Percentiles rank a stretch among this genome's conserved stretches.
Evolutionary conservation across 2,113 vertebrate genomes (phyloP).

Genomic region (Sarotherodon lohbergeri): DNA sequence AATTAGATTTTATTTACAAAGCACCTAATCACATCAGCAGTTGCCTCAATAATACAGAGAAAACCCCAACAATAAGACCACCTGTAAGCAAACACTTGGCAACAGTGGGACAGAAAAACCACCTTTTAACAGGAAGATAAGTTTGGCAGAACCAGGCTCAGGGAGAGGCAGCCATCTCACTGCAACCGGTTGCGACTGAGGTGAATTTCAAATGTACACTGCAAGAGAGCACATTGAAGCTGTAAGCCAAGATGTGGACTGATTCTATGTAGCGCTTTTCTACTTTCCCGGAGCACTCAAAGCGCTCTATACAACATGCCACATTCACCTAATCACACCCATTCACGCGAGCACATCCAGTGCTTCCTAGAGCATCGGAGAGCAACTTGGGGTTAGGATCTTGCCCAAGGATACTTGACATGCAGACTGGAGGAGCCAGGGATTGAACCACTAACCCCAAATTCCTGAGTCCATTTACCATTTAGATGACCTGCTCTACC

Average conservation of each 20-base stretch:
- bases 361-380: background rate
- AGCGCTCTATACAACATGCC: background rate
- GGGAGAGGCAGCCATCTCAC: accelerated
- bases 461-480: accelerated
- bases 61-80: background rate
- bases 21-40: background rate
- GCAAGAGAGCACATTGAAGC: background rate
- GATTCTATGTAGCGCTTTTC: background rate
- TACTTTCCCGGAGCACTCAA: background rate
- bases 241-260: background rate
- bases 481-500: background rate
- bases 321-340: background rate
- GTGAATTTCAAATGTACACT: background rate
- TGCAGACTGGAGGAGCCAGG: background rate
- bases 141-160: background rate
- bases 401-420: accelerated
- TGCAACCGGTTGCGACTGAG: background rate
- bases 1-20: accelerated
- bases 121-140: background rate
- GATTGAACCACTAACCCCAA: background rate
- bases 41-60: background rate
- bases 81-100: background rate
- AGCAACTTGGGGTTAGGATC: background rate
- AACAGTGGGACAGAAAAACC: background rate
- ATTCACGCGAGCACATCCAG: background rate